phyloP scores from a whole-genome alignment of 2,888 invertebrate genomes.

The Melolontha melolontha region DNA sequence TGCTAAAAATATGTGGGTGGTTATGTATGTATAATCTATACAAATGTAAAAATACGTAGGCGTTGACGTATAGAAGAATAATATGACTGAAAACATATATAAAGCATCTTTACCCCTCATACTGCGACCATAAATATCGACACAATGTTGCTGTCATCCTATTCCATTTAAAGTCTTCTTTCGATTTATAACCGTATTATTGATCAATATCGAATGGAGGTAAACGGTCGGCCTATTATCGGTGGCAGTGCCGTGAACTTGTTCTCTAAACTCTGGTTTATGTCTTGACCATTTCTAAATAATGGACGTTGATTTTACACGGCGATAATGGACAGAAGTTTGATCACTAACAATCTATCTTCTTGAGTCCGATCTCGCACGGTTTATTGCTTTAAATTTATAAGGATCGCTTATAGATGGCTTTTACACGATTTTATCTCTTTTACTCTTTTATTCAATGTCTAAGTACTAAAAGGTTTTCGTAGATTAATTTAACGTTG shows the following conservation, averaged over 20 bases:
- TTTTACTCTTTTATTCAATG: conserved; percentile 30
- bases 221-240: conserved; percentile 52
- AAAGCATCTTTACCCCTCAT: conserved; percentile 39
- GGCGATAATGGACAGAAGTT: conserved; percentile 49
- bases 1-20: not conserved
- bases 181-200: conserved; percentile 54
- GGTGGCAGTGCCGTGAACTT: conserved; percentile 48
- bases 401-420: conserved; percentile 38
- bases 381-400: conserved; percentile 39
- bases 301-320: conserved; percentile 49
- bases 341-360: conserved; percentile 44
- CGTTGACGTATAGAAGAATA: conserved; percentile 44
- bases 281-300: conserved; percentile 50
- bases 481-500: conserved; percentile 33
- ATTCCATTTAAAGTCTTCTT: conserved; percentile 51
- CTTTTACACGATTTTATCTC: conserved; percentile 37
- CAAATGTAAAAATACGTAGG: conserved; percentile 37
- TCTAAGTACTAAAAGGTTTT: conserved; percentile 38
- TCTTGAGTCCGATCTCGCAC: conserved; percentile 38
- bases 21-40: conserved; percentile 2
- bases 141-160: conserved; percentile 52
- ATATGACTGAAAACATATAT: conserved; percentile 45
- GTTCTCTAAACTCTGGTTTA: conserved; percentile 48
- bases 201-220: conserved; percentile 53
- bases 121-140: conserved; percentile 50